These are phyloP conservation scores for Istiophorus platypterus DNA, from an alignment of 2,113 vertebrate species.

Conservation along the genomic window DNA sequence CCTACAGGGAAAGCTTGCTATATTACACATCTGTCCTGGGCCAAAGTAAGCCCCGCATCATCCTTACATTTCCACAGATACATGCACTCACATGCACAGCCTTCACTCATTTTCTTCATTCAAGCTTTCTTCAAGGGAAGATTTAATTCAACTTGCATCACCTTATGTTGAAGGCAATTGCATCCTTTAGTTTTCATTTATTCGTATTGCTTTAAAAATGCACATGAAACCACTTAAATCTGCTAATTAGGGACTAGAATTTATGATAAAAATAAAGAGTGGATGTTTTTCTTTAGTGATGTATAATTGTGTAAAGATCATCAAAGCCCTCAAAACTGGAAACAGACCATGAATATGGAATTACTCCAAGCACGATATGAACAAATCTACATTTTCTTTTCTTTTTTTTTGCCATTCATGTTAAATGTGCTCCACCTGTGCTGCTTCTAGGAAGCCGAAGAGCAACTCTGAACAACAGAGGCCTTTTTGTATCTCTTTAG, in stretches of 20 bases:
- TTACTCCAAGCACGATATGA: slow-evolving; percentile 49
- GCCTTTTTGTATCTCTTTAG: slow-evolving; percentile 13
- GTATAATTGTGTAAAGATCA: slow-evolving; percentile 53
- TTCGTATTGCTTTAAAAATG: slow-evolving; percentile 34
- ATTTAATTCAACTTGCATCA: slow-evolving; percentile 26
- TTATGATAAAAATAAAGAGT: slow-evolving; percentile 32
- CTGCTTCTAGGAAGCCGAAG: slow-evolving; percentile 33
- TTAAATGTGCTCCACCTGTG: slow-evolving; percentile 54
- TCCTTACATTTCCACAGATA: slow-evolving; percentile 7
- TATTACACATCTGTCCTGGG: slow-evolving; percentile 41
- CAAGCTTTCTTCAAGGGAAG: slow-evolving; percentile 31
- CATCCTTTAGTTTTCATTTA: slow-evolving; percentile 35
- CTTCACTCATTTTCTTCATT: slow-evolving; percentile 22
- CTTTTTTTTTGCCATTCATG: slow-evolving; percentile 22
- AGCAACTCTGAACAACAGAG: slow-evolving; percentile 28
- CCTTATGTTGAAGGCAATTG: slow-evolving; percentile 30
- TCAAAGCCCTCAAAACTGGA: slow-evolving; percentile 58
- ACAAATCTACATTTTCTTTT: slow-evolving; percentile 41
- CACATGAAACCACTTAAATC: slow-evolving; percentile 45
- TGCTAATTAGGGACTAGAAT: slow-evolving; percentile 54
- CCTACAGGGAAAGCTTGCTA: slow-evolving; percentile 28
- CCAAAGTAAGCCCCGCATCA: background rate
- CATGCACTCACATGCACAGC: slow-evolving; percentile 3
- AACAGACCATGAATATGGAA: slow-evolving; percentile 47
- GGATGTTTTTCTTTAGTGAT: slow-evolving; percentile 50